Evolutionary conservation across 2,888 invertebrate species (phyloP).

Genomic region (Brachynemurus nebulosus): DNA sequence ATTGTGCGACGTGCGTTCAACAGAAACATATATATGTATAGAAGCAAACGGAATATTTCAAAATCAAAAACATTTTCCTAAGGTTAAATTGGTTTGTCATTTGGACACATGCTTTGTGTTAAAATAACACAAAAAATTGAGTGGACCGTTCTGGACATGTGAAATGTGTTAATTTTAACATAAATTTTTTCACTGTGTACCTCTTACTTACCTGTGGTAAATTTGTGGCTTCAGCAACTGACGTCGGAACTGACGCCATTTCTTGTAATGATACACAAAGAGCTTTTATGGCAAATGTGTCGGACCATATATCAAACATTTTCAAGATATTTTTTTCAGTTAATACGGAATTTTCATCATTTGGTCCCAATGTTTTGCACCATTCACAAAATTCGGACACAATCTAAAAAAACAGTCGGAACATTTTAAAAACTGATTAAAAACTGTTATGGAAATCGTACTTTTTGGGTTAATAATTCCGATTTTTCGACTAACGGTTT

Average conservation of each 20-base stretch:
- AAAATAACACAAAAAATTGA: too few species aligned
- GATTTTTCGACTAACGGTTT: constrained; percentile 28
- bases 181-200: constrained; percentile 23
- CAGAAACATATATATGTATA: too few species aligned
- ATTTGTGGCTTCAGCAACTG: constrained; percentile 36
- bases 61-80: too few species aligned
- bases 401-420: neutral
- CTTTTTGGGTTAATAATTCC: constrained; percentile 26
- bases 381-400: constrained; percentile 27
- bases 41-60: too few species aligned
- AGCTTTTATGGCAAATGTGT: constrained; percentile 40
- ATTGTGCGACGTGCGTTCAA: too few species aligned
- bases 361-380: constrained; percentile 23
- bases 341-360: constrained; percentile 21
- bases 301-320: constrained; percentile 40
- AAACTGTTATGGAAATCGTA: constrained; percentile 12
- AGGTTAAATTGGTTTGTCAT: too few species aligned
- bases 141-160: too few species aligned
- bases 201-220: constrained; percentile 33
- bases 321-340: constrained; percentile 26
- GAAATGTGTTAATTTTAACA: constrained; percentile 2
- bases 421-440: neutral
- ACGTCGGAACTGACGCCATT: constrained; percentile 41
- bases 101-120: too few species aligned
- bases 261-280: constrained; percentile 40